phyloP scores from a whole-genome alignment of 2,797 vertebrate genomes.

The Phataginus tricuspis region DNA sequence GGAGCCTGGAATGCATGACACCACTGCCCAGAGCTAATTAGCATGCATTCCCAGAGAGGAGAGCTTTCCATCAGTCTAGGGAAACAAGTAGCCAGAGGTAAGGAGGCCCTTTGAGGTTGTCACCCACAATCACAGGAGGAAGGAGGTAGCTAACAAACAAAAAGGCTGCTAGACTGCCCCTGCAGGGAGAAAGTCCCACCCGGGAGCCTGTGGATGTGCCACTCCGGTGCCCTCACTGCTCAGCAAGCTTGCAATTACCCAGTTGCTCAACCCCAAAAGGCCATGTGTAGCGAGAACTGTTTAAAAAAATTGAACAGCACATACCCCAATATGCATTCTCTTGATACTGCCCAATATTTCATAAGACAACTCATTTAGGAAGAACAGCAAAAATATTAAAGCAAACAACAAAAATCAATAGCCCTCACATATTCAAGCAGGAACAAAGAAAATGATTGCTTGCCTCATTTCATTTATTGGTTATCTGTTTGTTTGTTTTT shows the following conservation, averaged over 20 bases:
- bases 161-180: not conserved
- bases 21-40: conserved; percentile 18
- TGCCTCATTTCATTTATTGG: not conserved
- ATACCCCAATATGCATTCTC: not conserved
- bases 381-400: not conserved
- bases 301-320: not conserved
- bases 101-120: not conserved
- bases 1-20: not conserved
- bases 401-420: not conserved
- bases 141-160: not conserved
- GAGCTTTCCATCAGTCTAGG: conserved; percentile 54
- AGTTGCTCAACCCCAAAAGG: not conserved
- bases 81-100: conserved; percentile 6
- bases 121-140: not conserved
- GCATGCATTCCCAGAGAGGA: conserved; percentile 57
- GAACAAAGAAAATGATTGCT: not conserved
- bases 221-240: not conserved
- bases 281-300: not conserved
- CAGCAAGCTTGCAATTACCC: not conserved
- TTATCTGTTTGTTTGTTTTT: not conserved
- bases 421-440: not conserved
- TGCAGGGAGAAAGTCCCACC: not conserved
- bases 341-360: not conserved
- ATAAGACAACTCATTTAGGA: not conserved
- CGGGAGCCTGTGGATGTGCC: not conserved